Evolutionary conservation across 2,113 vertebrate species (phyloP), one percentile per base, ranked within the genome.

Genomic region (Notechis scutatus): DNA sequence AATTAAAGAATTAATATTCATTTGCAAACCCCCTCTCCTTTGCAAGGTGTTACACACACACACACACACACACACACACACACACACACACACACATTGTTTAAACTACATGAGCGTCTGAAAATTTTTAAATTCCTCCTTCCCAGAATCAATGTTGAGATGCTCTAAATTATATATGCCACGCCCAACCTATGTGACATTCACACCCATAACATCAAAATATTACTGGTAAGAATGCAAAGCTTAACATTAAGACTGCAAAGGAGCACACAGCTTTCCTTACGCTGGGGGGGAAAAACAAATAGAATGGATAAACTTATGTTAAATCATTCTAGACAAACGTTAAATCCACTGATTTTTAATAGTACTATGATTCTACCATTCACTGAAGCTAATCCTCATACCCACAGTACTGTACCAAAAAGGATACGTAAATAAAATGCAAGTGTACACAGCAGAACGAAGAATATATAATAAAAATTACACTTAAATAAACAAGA

Each of bases 111-210:
- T 42, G 26, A 69, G 47, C 18, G 24, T 74, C 87, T 69, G 26
- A 29, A 59, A 15, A n/a, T 3, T 21, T 86, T 85, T 91, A 59
- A 87, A 91, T 59, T 87, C 42, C 42, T 61, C 45, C 85, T 87
- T 85, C 85, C 45, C 45, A 92, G 50, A 64, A 64, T 61, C 56
- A 64, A 1, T 2, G 29, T 18, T 52, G 15, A 29, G 61, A 81
- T 89, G 87, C n/a, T 74, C 61, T 85, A 92, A 92, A 47, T 90
- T 47, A 91, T 0, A 9, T 88, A 52, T 54, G 90, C 57, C 85
- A 90, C 39, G 23, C 87, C 92, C 54, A 92, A 90, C 94, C 39
- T 5, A 85, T 42, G 64, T 85, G 86, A 95, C 85, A 92, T 12
- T 93, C 0, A 34, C 18, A 20, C 86, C 24, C 87, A 93, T n/a